Evolutionary conservation across 2,113 vertebrate species (phyloP), one percentile per base, ranked within the genome.

Genomic region (Oncorhynchus masou): DNA sequence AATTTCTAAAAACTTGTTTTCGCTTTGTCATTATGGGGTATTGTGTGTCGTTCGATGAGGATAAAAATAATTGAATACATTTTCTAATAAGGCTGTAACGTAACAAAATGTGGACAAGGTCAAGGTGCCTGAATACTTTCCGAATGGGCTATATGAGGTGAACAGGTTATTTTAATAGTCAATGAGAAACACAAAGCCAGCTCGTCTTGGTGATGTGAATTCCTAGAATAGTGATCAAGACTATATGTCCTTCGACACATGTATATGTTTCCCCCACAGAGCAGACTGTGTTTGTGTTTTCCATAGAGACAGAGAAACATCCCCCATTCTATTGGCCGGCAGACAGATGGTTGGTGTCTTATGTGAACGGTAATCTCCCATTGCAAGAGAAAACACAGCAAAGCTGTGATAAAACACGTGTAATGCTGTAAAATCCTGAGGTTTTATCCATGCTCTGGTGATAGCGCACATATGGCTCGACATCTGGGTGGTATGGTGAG

Each of bases 401-500:
- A 95, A 96, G 94, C 95, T 93, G 92, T 94, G 91, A 93, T 96
- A 94, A 95, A 92, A 93, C 84, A 87, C 91, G 90, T 95, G 95
- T 95, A 95, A 93, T 93, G 87, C 79, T 82, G 84, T 82, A 76
- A 89, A 91, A 91, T 92, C 91, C 92, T 78, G 81, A 88, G 93
- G 92, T 92, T 93, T 94, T 91, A 91, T 92, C 91, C 90, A 89
- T 92, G 89, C 88, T 85, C 84, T 81, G 75, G 88, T 66, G 84
- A 92, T 88, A 79, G 48, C 74, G 19, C 84, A 75, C 95, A 94
- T 95, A 95, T 95, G 95, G 92, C 92, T 88, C 48, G 83, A 91
- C 95, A 95, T 94, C 94, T 95, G 94, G 86, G 86, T 1, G 79
- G 74, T 59, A 54, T 39, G 68, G 73, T 39, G 48, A 71, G 57